A percentile compares a stretch with the other conserved stretches of the same genome.
Conservation (phyloP, 1,140 invertebrate genomes). For the Atta colombica region DNA sequence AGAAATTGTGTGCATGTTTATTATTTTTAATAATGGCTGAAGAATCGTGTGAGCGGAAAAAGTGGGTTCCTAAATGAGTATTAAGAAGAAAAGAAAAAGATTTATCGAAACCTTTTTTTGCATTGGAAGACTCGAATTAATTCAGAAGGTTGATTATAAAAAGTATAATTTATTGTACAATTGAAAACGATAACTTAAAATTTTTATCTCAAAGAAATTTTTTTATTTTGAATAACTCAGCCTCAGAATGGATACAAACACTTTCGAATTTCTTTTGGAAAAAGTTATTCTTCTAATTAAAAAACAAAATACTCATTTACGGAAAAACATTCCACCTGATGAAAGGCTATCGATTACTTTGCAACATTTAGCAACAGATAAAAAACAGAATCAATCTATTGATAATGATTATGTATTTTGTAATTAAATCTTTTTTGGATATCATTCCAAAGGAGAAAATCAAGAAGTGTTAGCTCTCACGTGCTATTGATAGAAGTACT, state of each 20-base stretch:
- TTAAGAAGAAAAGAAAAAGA: constrained; percentile 6
- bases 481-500: neutral
- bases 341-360: constrained; percentile 17
- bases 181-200: neutral
- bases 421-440: neutral
- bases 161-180: neutral
- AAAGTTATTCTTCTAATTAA: constrained; percentile 15
- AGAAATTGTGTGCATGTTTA: neutral
- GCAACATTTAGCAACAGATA: constrained; percentile 31
- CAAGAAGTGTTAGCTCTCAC: constrained; percentile 20
- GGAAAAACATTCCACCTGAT: neutral
- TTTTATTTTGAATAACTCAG: neutral
- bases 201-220: neutral
- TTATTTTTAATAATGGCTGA: constrained; percentile 12
- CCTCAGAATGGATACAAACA: constrained; percentile 11
- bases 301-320: constrained; percentile 21
- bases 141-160: constrained; percentile 1
- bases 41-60: neutral
- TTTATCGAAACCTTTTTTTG: neutral
- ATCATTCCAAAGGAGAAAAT: neutral
- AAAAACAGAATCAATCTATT: constrained; percentile 22
- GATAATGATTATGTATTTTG: neutral
- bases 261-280: constrained; percentile 8
- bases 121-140: constrained; percentile 1
- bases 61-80: neutral